A percentile compares a stretch with the other conserved stretches of the same genome.
These are phyloP conservation scores for Neosilurus mollespiculum DNA, from an alignment of 2,797 vertebrate genomes.

Conservation along the genomic window DNA sequence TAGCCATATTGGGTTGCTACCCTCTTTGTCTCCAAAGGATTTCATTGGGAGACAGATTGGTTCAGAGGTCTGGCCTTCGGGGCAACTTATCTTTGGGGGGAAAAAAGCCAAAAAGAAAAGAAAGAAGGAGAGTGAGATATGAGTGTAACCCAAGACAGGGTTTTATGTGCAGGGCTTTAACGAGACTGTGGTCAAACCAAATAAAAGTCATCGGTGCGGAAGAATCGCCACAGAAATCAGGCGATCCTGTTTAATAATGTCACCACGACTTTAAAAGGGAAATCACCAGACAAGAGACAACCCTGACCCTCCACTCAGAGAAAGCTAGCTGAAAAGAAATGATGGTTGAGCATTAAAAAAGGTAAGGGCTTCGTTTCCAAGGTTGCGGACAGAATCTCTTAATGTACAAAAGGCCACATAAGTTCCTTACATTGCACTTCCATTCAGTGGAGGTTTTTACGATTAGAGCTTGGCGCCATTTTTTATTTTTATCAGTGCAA, in stretches of 20 bases:
- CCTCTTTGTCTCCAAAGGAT: conserved; percentile 27
- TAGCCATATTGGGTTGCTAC: conserved; percentile 37
- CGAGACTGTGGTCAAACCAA: conserved; percentile 73
- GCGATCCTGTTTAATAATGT: conserved; percentile 78
- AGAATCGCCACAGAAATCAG: conserved; percentile 73
- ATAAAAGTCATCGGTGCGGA: conserved; percentile 72
- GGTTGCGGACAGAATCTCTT: conserved; percentile 40
- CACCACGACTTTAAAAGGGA: conserved; percentile 72
- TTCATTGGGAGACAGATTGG: conserved; percentile 24
- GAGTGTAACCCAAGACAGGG: conserved; percentile 71
- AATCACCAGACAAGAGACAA: conserved; percentile 51
- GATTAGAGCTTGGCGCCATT: conserved; percentile 18
- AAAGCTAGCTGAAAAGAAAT: conserved; percentile 40
- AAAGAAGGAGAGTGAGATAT: conserved; percentile 60
- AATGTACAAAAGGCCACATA: conserved; percentile 29
- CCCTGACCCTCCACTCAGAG: conserved; percentile 54
- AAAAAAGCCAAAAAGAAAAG: conserved; percentile 55
- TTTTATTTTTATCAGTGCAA: conserved; percentile 26
- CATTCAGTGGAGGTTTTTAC: conserved; percentile 33
- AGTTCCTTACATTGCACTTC: conserved; percentile 21
- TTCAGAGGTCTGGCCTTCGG: conserved; percentile 35
- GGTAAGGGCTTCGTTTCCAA: conserved; percentile 41
- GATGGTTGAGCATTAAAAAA: conserved; percentile 50
- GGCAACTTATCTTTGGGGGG: conserved; percentile 28
- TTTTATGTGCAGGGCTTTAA: conserved; percentile 72